Conservation (phyloP, 2,888 invertebrate species). For the Thymelicus lineola region DNA sequence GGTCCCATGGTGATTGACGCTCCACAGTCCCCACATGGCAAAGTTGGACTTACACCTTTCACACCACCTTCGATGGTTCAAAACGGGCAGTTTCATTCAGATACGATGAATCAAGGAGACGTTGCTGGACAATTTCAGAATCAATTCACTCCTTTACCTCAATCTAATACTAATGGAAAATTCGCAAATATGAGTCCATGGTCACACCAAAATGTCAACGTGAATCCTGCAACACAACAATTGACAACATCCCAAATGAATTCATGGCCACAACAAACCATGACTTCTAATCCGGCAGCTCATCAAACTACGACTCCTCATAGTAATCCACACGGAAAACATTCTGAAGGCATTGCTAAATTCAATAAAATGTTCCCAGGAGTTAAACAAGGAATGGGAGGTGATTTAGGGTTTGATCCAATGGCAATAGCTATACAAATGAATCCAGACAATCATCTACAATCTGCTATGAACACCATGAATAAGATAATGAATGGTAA, state of each 20-base stretch:
- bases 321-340: conserved; percentile 55
- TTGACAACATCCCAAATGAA: conserved; percentile 24
- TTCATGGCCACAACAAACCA: conserved; percentile 10
- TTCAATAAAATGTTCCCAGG: conserved; percentile 79
- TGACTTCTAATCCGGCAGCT: conserved; percentile 42
- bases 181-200: conserved; percentile 27
- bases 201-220: conserved; percentile 6
- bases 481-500: conserved; percentile 62
- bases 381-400: conserved; percentile 59
- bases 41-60: conserved; percentile 48
- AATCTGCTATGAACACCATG: conserved; percentile 63
- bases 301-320: conserved; percentile 37
- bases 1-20: conserved; percentile 50
- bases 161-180: conserved; percentile 4
- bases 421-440: conserved; percentile 80
- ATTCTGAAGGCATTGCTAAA: conserved; percentile 64
- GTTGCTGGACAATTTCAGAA: conserved; percentile 20
- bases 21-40: conserved; percentile 54
- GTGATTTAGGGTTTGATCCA: conserved; percentile 74
- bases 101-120: conserved; percentile 10
- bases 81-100: conserved; percentile 1
- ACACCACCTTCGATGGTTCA: conserved; percentile 7
- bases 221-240: conserved; percentile 47
- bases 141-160: conserved; percentile 3
- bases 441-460: conserved; percentile 75